Percentiles rank a stretch among this genome's conserved stretches.
These are phyloP conservation scores for Cydia pomonella DNA, from an alignment of 1,140 invertebrate species.

Conservation along the genomic window DNA sequence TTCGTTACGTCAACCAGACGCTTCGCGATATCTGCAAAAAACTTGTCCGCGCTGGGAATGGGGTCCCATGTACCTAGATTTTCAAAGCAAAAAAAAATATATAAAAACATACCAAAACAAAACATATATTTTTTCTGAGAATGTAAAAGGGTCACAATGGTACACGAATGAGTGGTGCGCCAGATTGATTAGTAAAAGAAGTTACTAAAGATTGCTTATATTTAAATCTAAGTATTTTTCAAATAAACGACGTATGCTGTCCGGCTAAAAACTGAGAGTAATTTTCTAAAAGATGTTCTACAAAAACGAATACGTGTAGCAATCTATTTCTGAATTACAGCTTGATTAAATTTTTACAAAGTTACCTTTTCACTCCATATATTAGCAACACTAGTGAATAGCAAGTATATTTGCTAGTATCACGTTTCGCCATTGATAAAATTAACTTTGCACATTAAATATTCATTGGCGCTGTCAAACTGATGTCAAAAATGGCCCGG, in stretches of 20 bases:
- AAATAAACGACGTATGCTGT: not conserved
- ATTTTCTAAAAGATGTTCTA: conserved; percentile 2
- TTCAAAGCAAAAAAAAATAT: too few relatives aligned
- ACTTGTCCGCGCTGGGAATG: too few relatives aligned
- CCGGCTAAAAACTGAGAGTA: not conserved
- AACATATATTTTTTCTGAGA: too few relatives aligned
- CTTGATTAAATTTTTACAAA: conserved; percentile 13
- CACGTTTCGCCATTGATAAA: not conserved
- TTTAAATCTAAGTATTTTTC: not conserved
- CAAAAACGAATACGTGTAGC: not conserved
- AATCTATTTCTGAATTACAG: not conserved
- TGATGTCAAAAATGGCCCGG: conserved; percentile 16
- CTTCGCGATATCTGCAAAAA: too few relatives aligned
- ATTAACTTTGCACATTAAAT: not conserved
- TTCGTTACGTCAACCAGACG: too few relatives aligned
- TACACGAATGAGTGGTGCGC: too few relatives aligned
- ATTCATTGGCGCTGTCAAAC: conserved; percentile 25
- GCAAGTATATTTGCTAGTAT: not conserved
- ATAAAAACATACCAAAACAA: too few relatives aligned
- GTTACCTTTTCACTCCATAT: not conserved
- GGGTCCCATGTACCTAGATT: too few relatives aligned
- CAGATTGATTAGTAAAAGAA: too few relatives aligned
- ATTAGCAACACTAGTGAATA: not conserved
- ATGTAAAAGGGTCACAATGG: too few relatives aligned
- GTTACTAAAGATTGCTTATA: not conserved